Percentiles rank a stretch among this genome's conserved stretches.
Evolutionary conservation across 2,888 invertebrate species (phyloP).

Genomic region (Suillia variegata): DNA sequence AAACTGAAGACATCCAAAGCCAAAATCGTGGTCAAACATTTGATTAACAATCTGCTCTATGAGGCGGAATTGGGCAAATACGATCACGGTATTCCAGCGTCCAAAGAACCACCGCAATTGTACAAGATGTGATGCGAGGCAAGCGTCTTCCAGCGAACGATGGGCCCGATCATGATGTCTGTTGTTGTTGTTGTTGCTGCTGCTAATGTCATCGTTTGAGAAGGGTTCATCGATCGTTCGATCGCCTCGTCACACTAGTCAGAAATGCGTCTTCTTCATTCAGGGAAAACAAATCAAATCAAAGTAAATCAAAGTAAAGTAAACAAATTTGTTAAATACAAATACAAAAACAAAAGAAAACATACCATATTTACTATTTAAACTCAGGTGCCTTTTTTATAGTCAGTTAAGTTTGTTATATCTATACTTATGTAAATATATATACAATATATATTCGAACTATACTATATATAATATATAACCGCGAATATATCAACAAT

Average conservation of each 20-base stretch:
- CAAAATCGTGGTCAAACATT: slow-evolving; percentile 57
- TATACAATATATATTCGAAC: not conserved
- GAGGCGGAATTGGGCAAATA: slow-evolving; percentile 58
- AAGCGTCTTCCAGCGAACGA: not conserved
- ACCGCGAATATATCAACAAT: not conserved
- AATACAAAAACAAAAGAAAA: slow-evolving; percentile 17
- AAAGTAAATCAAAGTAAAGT: not conserved
- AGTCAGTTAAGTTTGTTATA: slow-evolving; percentile 55
- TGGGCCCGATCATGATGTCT: not conserved
- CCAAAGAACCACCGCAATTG: slow-evolving; percentile 56
- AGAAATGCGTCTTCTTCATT: not conserved
- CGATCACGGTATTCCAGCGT: slow-evolving; percentile 55
- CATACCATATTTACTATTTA: slow-evolving; percentile 35
- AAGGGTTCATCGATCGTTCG: not conserved
- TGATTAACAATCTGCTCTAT: slow-evolving; percentile 56
- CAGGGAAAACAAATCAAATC: not conserved
- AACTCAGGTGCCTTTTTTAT: slow-evolving; percentile 58
- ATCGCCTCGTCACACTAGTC: not conserved
- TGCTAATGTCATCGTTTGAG: no score
- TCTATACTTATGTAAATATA: slow-evolving; percentile 24
- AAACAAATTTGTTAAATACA: not conserved
- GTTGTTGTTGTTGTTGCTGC: no score
- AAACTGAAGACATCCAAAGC: slow-evolving; percentile 56
- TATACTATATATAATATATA: not conserved
- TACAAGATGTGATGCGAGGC: slow-evolving; percentile 50